Evolutionary conservation across 1,140 invertebrate genomes (phyloP).

Genomic region (Brachionus rubens): DNA sequence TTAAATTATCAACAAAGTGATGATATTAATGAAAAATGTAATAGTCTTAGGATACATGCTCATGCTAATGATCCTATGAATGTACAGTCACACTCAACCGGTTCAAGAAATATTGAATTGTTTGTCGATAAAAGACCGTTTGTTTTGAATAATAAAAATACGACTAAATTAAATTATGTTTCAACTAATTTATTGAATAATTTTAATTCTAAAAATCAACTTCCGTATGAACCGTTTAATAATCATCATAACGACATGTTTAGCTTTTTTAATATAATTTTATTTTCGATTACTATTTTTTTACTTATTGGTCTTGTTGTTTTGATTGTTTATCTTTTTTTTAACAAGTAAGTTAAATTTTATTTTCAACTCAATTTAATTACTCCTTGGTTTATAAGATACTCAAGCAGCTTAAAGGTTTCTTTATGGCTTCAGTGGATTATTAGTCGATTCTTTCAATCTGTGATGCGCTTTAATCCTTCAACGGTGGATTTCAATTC

Average conservation of each 20-base stretch:
- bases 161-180: neutral
- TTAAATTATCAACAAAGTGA: neutral
- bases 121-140: neutral
- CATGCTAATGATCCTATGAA: neutral
- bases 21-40: neutral
- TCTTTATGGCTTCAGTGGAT: too few relatives aligned
- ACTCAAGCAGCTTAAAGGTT: too few relatives aligned
- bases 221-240: too few relatives aligned
- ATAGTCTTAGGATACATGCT: neutral
- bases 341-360: neutral
- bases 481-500: too few relatives aligned
- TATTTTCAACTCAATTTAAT: neutral
- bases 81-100: too few relatives aligned
- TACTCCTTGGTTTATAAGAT: too few relatives aligned
- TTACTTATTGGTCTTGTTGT: conserved; percentile 24
- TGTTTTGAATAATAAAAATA: neutral
- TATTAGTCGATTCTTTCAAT: too few relatives aligned
- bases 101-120: neutral
- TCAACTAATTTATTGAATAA: neutral
- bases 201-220: neutral
- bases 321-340: conserved; percentile 10
- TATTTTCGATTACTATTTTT: conserved; percentile 14
- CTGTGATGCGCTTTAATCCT: too few relatives aligned
- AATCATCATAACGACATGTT: neutral
- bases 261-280: neutral